These are phyloP conservation scores for Drosophila mercatorum DNA, from an alignment of 2,888 invertebrate species.

Conservation along the genomic window DNA sequence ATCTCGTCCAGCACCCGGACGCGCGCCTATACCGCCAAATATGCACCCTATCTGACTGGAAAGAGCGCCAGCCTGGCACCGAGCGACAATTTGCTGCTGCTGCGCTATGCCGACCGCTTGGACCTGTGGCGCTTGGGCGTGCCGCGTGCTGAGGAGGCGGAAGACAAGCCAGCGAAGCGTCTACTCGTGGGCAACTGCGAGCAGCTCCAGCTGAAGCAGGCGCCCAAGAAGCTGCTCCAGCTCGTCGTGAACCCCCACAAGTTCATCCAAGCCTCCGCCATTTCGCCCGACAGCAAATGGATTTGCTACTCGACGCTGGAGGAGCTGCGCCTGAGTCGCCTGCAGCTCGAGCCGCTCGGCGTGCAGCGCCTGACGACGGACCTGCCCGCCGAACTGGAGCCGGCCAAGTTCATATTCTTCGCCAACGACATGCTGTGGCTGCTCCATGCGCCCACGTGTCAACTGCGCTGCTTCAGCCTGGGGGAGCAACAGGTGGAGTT, in stretches of 20 bases:
- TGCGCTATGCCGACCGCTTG: constrained; percentile 87
- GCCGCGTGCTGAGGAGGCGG: neutral
- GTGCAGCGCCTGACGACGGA: constrained; percentile 81
- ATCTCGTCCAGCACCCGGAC: constrained; percentile 87
- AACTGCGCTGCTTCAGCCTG: constrained; percentile 84
- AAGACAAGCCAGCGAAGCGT: rapidly evolving
- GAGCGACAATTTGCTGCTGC: constrained; percentile 86
- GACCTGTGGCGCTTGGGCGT: constrained; percentile 88
- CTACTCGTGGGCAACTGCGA: constrained; percentile 12
- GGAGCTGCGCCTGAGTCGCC: constrained; percentile 87
- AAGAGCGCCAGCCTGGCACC: constrained; percentile 86
- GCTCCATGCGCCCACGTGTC: constrained; percentile 82
- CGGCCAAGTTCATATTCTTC: constrained; percentile 84
- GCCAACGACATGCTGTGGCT: constrained; percentile 83
- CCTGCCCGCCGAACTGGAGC: constrained; percentile 81
- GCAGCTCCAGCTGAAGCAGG: constrained; percentile 73
- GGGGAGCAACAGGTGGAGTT: constrained; percentile 77
- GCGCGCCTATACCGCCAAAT: constrained; percentile 87
- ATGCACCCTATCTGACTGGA: constrained; percentile 89
- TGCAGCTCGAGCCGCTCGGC: constrained; percentile 43
- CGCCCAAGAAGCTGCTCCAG: constrained; percentile 89
- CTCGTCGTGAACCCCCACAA: constrained; percentile 88
- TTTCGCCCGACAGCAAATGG: constrained; percentile 90
- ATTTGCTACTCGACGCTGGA: constrained; percentile 90
- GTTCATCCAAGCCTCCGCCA: constrained; percentile 88